phyloP scores from a whole-genome alignment of 1,140 invertebrate species.

The Idris sp. region DNA sequence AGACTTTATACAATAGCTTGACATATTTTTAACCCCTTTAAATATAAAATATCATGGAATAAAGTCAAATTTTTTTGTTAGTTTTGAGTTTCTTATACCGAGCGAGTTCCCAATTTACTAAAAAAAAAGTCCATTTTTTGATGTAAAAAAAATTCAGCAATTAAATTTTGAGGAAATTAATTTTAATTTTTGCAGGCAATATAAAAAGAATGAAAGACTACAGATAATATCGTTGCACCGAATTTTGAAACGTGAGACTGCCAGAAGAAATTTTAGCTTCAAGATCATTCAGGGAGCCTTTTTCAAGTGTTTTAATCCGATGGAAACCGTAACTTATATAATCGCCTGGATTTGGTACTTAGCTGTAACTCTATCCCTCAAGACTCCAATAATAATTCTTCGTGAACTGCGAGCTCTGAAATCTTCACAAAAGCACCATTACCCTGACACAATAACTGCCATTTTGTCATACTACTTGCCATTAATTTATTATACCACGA shows the following conservation, averaged over 20 bases:
- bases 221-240: conserved; percentile 10
- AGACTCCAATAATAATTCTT: conserved; percentile 68
- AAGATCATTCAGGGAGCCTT: conserved; percentile 54
- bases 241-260: conserved; percentile 66
- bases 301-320: conserved; percentile 66
- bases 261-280: conserved; percentile 68
- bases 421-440: conserved; percentile 71
- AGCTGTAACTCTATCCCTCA: conserved; percentile 58
- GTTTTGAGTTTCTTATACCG: too few relatives aligned
- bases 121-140: too few relatives aligned
- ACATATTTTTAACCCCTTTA: too few relatives aligned
- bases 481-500: conserved; percentile 77
- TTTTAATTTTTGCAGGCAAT: conserved; percentile 61
- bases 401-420: conserved; percentile 68
- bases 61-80: too few relatives aligned
- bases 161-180: too few relatives aligned
- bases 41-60: too few relatives aligned
- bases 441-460: conserved; percentile 71
- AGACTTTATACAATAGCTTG: too few relatives aligned
- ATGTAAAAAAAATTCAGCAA: too few relatives aligned
- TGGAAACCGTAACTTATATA: conserved; percentile 45
- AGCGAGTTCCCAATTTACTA: too few relatives aligned
- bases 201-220: conserved; percentile 61
- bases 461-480: conserved; percentile 80
- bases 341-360: conserved; percentile 69